Evolutionary conservation across 2,797 vertebrate genomes (phyloP).

Genomic region (Rallus crepitans): DNA sequence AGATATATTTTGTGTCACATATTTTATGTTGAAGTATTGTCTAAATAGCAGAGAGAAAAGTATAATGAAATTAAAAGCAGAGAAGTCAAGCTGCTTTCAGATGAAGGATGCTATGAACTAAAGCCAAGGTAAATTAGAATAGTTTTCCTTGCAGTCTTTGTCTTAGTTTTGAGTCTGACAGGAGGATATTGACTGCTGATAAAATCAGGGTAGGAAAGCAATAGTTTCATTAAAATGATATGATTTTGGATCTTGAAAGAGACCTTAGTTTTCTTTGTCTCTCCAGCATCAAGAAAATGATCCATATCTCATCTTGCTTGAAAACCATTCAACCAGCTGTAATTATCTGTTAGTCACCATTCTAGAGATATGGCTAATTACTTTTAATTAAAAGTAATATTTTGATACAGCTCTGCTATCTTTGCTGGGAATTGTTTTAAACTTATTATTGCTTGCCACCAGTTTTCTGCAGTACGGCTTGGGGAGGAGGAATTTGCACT

Average conservation of each 20-base stretch:
- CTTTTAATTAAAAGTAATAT: constrained; percentile 23
- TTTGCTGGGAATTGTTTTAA: constrained; percentile 1
- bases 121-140: background rate
- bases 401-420: background rate
- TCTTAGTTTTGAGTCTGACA: background rate
- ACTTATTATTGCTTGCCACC: background rate
- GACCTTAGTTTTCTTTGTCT: background rate
- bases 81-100: background rate
- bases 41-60: background rate
- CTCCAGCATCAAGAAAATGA: background rate
- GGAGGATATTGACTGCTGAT: background rate
- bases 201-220: background rate
- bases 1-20: background rate
- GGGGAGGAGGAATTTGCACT: constrained; percentile 15
- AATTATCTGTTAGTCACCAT: constrained; percentile 1
- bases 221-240: background rate
- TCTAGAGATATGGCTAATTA: background rate
- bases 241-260: background rate
- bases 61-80: background rate
- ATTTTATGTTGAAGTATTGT: background rate
- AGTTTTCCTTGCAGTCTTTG: background rate
- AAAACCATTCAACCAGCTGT: background rate
- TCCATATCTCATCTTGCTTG: background rate
- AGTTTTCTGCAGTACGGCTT: background rate
- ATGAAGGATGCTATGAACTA: background rate